Percentiles rank a stretch among this genome's conserved stretches.
phyloP scores from a whole-genome alignment of 2,797 vertebrate species.

The Zalophus californianus region DNA sequence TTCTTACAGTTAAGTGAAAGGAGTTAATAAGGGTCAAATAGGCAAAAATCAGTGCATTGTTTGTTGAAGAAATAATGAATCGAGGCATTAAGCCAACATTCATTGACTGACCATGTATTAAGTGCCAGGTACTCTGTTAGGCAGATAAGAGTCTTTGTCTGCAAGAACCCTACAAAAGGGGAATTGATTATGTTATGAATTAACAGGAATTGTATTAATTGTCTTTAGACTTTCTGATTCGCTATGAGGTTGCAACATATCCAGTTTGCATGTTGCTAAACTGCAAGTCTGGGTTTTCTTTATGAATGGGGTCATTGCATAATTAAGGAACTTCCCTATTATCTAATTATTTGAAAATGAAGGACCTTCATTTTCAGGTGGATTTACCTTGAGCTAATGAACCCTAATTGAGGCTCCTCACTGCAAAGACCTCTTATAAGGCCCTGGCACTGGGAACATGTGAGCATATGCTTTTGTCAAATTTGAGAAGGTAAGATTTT shows the following conservation, averaged over 20 bases:
- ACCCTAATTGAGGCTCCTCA: background rate
- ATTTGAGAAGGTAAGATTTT: conserved; percentile 6
- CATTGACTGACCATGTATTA: background rate
- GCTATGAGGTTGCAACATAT: background rate
- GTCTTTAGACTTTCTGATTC: conserved; percentile 44
- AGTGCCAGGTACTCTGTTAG: background rate
- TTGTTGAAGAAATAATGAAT: background rate
- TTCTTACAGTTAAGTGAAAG: background rate
- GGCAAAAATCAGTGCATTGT: background rate
- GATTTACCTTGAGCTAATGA: background rate
- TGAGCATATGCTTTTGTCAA: background rate
- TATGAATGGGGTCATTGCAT: background rate
- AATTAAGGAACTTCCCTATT: conserved; percentile 40
- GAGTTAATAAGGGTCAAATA: background rate
- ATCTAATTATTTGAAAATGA: conserved; percentile 49
- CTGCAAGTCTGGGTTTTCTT: conserved; percentile 6
- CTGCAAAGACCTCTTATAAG: background rate
- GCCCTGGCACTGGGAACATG: background rate
- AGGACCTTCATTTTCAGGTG: background rate
- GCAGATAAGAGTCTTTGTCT: background rate
- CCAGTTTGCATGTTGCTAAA: background rate
- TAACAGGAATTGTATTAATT: background rate
- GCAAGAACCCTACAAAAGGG: background rate
- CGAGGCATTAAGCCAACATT: background rate
- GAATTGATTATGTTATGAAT: background rate